phyloP scores from a whole-genome alignment of 37 sponge, comb jelly and placozoan species.

The Chondrosia reniformis region DNA sequence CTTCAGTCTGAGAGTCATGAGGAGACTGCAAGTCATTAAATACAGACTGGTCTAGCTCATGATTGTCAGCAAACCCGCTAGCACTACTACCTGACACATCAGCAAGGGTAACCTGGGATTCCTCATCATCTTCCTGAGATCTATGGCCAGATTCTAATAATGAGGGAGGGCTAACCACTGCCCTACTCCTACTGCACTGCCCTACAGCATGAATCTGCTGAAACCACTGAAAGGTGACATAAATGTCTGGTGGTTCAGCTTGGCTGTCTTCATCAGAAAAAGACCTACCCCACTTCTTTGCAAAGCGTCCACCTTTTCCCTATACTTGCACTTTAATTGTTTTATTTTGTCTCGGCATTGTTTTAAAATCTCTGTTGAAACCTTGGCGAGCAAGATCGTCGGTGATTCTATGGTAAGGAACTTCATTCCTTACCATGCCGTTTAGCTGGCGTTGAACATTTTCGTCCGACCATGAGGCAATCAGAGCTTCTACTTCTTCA shows the following conservation, averaged over 20 bases:
- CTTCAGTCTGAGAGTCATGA: too few relatives aligned
- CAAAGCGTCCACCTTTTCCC: constrained; percentile 9
- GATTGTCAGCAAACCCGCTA: too few relatives aligned
- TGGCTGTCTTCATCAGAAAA: not conserved
- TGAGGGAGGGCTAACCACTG: not conserved
- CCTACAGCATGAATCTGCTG: not conserved
- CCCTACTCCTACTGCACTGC: not conserved
- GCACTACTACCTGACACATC: too few relatives aligned
- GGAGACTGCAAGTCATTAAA: too few relatives aligned
- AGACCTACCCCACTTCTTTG: constrained; percentile 8
- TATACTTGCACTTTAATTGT: constrained; percentile 8
- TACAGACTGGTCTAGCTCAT: too few relatives aligned
- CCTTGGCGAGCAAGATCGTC: not conserved
- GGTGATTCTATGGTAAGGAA: not conserved
- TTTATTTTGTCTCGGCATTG: constrained; percentile 25
- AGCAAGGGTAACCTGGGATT: too few relatives aligned
- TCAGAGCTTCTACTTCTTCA: not conserved
- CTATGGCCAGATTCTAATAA: not conserved
- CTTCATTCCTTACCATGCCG: not conserved
- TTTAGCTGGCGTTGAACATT: not conserved
- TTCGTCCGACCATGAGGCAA: constrained; percentile 6
- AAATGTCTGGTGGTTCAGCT: not conserved
- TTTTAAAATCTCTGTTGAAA: not conserved
- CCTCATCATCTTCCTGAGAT: too few relatives aligned
- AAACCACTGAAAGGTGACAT: constrained; percentile 4